Evolutionary conservation across 2,113 vertebrate genomes (phyloP), one percentile per base, ranked within the genome.

Genomic region (Cynocephalus volans): DNA sequence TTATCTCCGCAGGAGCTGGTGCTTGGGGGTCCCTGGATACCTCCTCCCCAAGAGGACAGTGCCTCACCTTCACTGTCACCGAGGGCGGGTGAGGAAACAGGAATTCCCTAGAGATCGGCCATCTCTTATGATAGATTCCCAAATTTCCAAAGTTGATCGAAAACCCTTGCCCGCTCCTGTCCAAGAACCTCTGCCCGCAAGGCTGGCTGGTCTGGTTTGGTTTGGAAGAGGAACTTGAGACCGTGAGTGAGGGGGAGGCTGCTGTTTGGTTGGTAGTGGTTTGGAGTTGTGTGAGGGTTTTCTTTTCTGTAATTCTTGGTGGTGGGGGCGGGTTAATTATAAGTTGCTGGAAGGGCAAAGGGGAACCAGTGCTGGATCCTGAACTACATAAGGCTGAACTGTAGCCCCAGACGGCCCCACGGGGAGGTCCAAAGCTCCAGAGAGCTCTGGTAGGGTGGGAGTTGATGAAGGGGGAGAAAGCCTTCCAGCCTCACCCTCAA

Each of bases 191-290:
- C 28, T 93, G 58, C 24, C 0, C 50, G 9, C 60, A 80, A 75
- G 48, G 48, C 41, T 10, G 6, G 77, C 60, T 91, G 58, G 26
- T 85, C 70, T 90, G 41, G 73, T n/a, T 41, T 41, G 41, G 41
- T 41, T 41, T 45, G 88, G 93, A 88, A 96, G 86, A 90, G 91
- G 75, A 90, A 64, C 45, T 87, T 41, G 69, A 85, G 65, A 90
- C 62, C 28, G 58, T 60, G 82, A 85, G 48, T 67, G 91, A 72
- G 33, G 50, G 56, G 19, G 18, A 69, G 7, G 33, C 50, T 83
- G 67, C n/a, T 69, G 56, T 45, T 86, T 75, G 33, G 52, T 33
- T 79, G 62, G 6, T 8, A 76, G 70, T 56, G 62, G 50, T 54
- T 26, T 23, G 50, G 52, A 67, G 21, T 77, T 48, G 65, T 45